A percentile compares a stretch with the other conserved stretches of the same genome.
These are phyloP conservation scores for Temnothorax rugatulus DNA, from an alignment of 2,888 invertebrate genomes.

Conservation along the genomic window DNA sequence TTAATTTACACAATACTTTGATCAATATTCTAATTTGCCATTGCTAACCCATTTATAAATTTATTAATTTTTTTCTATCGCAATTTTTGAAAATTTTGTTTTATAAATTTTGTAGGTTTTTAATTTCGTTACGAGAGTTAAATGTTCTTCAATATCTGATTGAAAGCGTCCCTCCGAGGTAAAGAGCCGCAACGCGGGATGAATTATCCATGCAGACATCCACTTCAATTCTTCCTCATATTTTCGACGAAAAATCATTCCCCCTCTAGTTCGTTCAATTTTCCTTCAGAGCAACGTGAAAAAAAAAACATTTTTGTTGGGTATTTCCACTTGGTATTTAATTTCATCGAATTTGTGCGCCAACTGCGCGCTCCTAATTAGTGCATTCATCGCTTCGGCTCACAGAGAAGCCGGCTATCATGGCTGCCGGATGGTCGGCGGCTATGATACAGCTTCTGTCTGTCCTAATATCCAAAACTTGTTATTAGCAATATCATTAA, in stretches of 20 bases:
- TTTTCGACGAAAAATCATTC: background rate
- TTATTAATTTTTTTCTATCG: background rate
- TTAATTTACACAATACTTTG: background rate
- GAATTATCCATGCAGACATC: conserved; percentile 43
- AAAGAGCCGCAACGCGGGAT: background rate
- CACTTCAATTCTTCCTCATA: conserved; percentile 24
- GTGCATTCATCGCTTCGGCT: conserved; percentile 31
- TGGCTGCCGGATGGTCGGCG: background rate
- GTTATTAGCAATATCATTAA: conserved; percentile 32
- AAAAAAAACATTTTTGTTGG: conserved; percentile 15
- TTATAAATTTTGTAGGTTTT: background rate
- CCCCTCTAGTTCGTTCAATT: conserved; percentile 8
- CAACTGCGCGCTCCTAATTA: conserved; percentile 31
- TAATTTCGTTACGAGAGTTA: conserved; percentile 10
- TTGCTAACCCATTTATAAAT: background rate
- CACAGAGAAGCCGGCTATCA: background rate
- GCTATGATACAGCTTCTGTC: background rate
- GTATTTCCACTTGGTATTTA: conserved; percentile 34
- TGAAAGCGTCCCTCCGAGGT: background rate
- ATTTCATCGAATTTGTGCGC: conserved; percentile 43
- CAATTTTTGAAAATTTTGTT: background rate
- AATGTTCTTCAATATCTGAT: conserved; percentile 19
- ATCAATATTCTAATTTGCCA: background rate
- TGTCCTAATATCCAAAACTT: background rate
- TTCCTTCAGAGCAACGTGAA: background rate